Base-by-base conservation (phyloP, 2,113 vertebrate genomes). In the Sylvietta virens region DNA sequence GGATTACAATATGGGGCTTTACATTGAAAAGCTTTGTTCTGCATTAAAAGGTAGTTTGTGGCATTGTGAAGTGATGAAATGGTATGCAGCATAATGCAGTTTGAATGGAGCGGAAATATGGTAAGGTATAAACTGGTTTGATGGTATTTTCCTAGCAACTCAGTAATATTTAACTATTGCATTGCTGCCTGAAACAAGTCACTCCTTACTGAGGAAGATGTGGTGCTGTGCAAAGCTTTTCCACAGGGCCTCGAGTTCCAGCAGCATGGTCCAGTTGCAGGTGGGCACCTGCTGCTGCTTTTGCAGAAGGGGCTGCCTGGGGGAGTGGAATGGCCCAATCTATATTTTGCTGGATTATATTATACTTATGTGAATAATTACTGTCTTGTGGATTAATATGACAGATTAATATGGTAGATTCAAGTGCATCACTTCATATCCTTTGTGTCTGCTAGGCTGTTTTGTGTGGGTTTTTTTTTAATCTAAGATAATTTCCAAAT, bases 11-110 rank as follows among this genome's bases (percentile, higher is more conserved):
- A 81, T 72, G 70, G 81, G 77, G 40, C 78, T 97, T 97, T 97
- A 81, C 81, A 96, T 71, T 94, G 94, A 58, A 90, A 96, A 97
- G 91, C 94, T 79, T 94, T 97, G 88, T 77, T 98, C 97, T 94
- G 90, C 92, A 92, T 58, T 81, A 93, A 65, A 87, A 85, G 67
- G 77, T 86, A 95, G 88, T 96, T 94, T 96, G 92, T 95, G 88
- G 92, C 92, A 92, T 94, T 97, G 95, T 81, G 88, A 90, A 92
- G 88, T 92, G 97, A 95, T 95, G 85, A 97, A 97, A 96, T 79
- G 44, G 57, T 77, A 62, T 71, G 78, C 83, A 70, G 84, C 44
- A 77, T 57, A 72, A 92, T 90, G 56, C 47, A 35, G 54, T 76
- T 90, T 95, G 72, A 96, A 92, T 64, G 70, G 86, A 86, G 70